phyloP scores from a whole-genome alignment of 2,888 invertebrate genomes.

The Coelinius sp. region DNA sequence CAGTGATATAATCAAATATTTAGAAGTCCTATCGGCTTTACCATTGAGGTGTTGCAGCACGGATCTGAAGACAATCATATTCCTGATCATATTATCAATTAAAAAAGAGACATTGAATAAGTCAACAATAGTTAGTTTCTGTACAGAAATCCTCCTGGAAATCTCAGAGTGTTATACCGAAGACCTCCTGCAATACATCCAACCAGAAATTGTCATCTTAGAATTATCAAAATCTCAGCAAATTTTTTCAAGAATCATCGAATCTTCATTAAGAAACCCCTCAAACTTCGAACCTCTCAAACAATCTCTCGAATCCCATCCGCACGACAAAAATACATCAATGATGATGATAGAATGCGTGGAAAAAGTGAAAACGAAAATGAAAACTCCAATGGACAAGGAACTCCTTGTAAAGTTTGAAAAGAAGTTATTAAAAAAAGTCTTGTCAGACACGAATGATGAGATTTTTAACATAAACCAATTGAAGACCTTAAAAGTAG shows the following conservation, averaged over 20 bases:
- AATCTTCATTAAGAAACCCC: constrained; percentile 52
- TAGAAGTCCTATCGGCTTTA: constrained; percentile 49
- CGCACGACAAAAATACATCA: constrained; percentile 38
- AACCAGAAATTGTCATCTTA: constrained; percentile 48
- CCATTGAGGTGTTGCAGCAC: constrained; percentile 52
- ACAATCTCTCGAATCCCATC: constrained; percentile 40
- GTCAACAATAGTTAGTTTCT: constrained; percentile 41
- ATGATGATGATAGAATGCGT: constrained; percentile 55
- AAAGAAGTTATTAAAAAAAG: constrained; percentile 51
- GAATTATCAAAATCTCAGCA: constrained; percentile 47
- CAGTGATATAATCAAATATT: constrained; percentile 26
- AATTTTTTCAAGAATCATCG: constrained; percentile 50
- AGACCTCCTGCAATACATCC: constrained; percentile 53
- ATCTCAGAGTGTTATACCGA: constrained; percentile 53
- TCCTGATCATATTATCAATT: constrained; percentile 55
- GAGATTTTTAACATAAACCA: constrained; percentile 49
- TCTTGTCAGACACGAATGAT: constrained; percentile 46
- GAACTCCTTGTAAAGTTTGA: constrained; percentile 52
- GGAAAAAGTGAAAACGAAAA: constrained; percentile 53
- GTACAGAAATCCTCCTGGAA: constrained; percentile 56
- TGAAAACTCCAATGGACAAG: constrained; percentile 50
- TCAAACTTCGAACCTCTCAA: constrained; percentile 48
- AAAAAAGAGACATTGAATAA: constrained; percentile 49
- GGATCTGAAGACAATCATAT: constrained; percentile 51
- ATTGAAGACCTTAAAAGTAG: constrained; percentile 54